phyloP scores from a whole-genome alignment of 1,140 invertebrate genomes.

The Aphidius ervi region DNA sequence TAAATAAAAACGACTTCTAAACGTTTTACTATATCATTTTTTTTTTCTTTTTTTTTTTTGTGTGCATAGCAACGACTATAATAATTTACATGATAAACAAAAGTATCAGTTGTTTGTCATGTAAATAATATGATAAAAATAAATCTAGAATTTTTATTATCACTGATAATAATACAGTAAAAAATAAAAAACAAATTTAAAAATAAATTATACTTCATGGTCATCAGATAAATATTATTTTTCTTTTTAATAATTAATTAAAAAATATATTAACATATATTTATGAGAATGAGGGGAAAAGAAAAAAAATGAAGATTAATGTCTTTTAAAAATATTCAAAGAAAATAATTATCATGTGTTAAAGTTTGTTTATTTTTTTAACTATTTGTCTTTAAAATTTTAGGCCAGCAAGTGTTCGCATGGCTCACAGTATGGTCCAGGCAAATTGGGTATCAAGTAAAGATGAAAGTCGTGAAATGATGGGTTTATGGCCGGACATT shows the following conservation, averaged over 20 bases:
- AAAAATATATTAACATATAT: too few relatives aligned
- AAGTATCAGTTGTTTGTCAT: too few relatives aligned
- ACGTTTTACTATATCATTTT: neutral
- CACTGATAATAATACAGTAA: too few relatives aligned
- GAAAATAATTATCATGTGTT: slow-evolving; percentile 8
- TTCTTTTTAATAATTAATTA: neutral
- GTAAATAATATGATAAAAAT: too few relatives aligned
- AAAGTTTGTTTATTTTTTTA: slow-evolving; percentile 4
- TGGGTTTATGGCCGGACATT: slow-evolving; percentile 81
- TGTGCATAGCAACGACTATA: too few relatives aligned
- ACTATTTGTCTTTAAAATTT: slow-evolving; percentile 14
- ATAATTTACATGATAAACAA: too few relatives aligned
- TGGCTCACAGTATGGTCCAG: slow-evolving; percentile 53
- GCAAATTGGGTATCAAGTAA: slow-evolving; percentile 62
- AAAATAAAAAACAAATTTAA: too few relatives aligned
- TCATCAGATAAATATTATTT: neutral
- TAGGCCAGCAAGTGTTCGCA: slow-evolving; percentile 25
- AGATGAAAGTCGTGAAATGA: slow-evolving; percentile 80
- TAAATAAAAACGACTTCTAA: neutral
- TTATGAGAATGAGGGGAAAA: too few relatives aligned
- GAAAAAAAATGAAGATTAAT: neutral
- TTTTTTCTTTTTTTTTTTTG: neutral
- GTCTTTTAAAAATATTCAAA: neutral
- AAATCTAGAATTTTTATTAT: too few relatives aligned
- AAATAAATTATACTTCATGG: too few relatives aligned